Conservation (phyloP, 1,140 invertebrate genomes). For the Pararge aegeria region DNA sequence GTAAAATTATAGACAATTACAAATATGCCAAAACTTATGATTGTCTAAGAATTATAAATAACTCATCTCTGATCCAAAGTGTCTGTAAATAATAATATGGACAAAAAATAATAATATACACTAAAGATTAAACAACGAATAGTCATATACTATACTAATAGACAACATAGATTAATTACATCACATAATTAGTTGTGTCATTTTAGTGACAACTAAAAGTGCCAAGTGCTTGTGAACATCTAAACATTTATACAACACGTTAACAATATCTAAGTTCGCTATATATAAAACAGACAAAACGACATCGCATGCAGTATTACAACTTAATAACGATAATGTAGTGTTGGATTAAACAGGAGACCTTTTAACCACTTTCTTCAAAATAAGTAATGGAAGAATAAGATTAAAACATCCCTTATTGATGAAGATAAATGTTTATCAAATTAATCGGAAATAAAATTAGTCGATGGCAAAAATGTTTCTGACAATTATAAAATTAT, state of each 20-base stretch:
- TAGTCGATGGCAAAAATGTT: slow-evolving; percentile 37
- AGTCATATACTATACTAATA: slow-evolving; percentile 5
- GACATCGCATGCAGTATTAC: slow-evolving; percentile 50
- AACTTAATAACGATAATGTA: slow-evolving; percentile 19
- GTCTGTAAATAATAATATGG: neutral
- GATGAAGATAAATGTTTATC: neutral
- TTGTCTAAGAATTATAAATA: no score
- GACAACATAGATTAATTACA: slow-evolving; percentile 35
- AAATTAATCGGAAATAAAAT: neutral
- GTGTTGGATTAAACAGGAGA: slow-evolving; percentile 26
- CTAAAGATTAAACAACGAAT: neutral
- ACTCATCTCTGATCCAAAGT: neutral
- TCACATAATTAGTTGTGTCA: slow-evolving; percentile 58
- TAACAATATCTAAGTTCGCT: slow-evolving; percentile 34
- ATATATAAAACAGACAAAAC: slow-evolving; percentile 37
- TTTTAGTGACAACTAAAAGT: slow-evolving; percentile 59
- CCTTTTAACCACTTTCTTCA: slow-evolving; percentile 34
- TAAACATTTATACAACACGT: slow-evolving; percentile 38
- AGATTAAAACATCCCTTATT: neutral
- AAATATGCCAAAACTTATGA: no score
- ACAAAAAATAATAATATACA: neutral
- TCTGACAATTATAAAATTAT: slow-evolving; percentile 24
- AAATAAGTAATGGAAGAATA: neutral
- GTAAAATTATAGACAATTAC: no score
- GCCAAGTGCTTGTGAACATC: slow-evolving; percentile 50